These are phyloP conservation scores for Tolmerus cingulatus DNA, from an alignment of 2,888 invertebrate species.

Conservation along the genomic window DNA sequence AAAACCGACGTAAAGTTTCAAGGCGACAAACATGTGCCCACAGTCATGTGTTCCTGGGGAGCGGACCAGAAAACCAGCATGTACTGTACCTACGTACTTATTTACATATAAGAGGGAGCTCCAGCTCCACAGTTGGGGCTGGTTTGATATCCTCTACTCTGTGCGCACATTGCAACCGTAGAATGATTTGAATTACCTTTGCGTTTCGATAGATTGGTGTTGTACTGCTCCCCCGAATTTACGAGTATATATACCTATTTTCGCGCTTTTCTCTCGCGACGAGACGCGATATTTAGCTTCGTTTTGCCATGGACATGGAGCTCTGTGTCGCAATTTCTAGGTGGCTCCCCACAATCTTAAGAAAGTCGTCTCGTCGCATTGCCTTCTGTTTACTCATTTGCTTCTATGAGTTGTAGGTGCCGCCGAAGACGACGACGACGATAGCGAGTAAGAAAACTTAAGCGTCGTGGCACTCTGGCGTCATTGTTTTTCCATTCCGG, in stretches of 20 bases:
- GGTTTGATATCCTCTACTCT: not conserved
- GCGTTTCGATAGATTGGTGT: not conserved
- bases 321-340: not conserved
- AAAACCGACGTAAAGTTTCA: not conserved
- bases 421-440: not conserved
- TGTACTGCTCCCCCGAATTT: not conserved
- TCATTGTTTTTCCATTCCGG: constrained; percentile 27
- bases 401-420: constrained; percentile 6
- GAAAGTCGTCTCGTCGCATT: not conserved
- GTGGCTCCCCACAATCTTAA: constrained; percentile 1
- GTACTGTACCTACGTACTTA: not conserved
- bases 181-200: not conserved
- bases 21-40: not conserved
- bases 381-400: constrained; percentile 16
- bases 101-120: not conserved
- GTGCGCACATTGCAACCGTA: constrained; percentile 14
- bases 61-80: not conserved
- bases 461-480: not conserved
- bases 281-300: not conserved
- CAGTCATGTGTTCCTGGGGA: constrained; percentile 17
- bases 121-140: not conserved
- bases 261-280: not conserved
- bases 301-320: not conserved
- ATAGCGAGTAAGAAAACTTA: not conserved
- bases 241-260: not conserved